Evolutionary conservation across 2,797 vertebrate species (phyloP).

Genomic region (Ctenopoma multispine): DNA sequence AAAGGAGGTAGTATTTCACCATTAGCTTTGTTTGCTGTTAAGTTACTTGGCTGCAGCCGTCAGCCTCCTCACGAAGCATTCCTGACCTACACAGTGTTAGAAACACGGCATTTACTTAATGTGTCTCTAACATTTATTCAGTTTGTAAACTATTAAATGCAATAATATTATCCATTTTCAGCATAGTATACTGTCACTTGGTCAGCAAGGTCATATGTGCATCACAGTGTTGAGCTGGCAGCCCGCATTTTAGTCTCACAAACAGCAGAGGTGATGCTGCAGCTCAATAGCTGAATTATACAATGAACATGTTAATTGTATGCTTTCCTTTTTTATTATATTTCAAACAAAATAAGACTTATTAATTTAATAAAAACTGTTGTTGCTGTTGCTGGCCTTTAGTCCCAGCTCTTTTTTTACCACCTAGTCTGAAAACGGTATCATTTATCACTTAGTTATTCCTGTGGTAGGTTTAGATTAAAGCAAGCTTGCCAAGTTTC

Average conservation of each 20-base stretch:
- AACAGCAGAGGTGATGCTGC: conserved; percentile 35
- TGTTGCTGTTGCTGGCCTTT: neutral
- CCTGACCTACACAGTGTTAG: conserved; percentile 68
- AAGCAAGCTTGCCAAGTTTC: conserved; percentile 59
- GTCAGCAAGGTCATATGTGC: conserved; percentile 69
- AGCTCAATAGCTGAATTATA: conserved; percentile 10
- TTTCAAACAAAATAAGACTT: neutral
- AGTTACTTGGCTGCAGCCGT: conserved; percentile 54
- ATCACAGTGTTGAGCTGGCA: conserved; percentile 34
- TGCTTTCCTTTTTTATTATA: neutral
- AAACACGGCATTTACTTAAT: conserved; percentile 46
- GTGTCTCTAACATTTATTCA: neutral
- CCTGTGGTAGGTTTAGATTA: conserved; percentile 45
- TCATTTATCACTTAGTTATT: conserved; percentile 47
- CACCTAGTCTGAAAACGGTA: conserved; percentile 36
- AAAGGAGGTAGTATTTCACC: neutral
- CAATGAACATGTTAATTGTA: conserved; percentile 3
- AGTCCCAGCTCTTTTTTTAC: conserved; percentile 30
- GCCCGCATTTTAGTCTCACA: neutral
- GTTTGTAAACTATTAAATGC: neutral
- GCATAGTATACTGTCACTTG: neutral
- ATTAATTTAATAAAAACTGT: neutral
- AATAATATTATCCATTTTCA: neutral
- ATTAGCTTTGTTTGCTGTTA: conserved; percentile 12
- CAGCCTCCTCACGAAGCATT: conserved; percentile 60